Base-by-base conservation (phyloP, 2,113 vertebrate genomes). In the Daboia siamensis region DNA sequence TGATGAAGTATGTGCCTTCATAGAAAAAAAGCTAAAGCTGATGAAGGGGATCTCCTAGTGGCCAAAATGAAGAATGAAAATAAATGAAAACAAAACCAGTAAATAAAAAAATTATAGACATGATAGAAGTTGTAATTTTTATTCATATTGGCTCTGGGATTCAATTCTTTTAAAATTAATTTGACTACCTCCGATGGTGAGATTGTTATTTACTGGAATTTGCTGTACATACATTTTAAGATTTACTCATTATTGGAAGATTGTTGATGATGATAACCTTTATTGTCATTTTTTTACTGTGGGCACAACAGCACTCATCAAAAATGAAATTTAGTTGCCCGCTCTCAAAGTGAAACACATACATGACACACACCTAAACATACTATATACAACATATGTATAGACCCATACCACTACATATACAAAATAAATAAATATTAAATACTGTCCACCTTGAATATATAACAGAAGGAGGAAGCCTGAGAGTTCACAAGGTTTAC, bases 31-130 rank as follows among this genome's bases (percentile, higher is more conserved):
- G 13, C 52, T 56, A 61, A 90, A 64, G 80, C 33, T 86, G 92
- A 26, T 52, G 9, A 90, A 93, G 88, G 88, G 92, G 80, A 86
- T 93, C 92, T 90, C 92, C 92, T 93, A 86, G 92, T 93, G 92
- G 92, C 80, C 26, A 55, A 90, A 86, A 61, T 3, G 13, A 90
- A 86, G 88, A 69, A 12, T 93, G 74, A 86, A 93, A 90, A 46
- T 59, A 61, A 90, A 13, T 90, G 69, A 86, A 90, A 90, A 48
- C 54, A 61, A 90, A 15, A 29, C 0, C 88, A 10, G 44, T 54
- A n/a, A 39, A 85, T 80, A 12, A 20, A 64, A 33, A 54, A 90
- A 26, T 5, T n/a, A 13, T 17, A 56, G n/a, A 59, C 7, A 52
- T 21, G 48, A n/a, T 23, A 64, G 57, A 24, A 57, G 17, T 7